Conservation (phyloP, 2,888 invertebrate species). For the Ennomos fuscantarius region DNA sequence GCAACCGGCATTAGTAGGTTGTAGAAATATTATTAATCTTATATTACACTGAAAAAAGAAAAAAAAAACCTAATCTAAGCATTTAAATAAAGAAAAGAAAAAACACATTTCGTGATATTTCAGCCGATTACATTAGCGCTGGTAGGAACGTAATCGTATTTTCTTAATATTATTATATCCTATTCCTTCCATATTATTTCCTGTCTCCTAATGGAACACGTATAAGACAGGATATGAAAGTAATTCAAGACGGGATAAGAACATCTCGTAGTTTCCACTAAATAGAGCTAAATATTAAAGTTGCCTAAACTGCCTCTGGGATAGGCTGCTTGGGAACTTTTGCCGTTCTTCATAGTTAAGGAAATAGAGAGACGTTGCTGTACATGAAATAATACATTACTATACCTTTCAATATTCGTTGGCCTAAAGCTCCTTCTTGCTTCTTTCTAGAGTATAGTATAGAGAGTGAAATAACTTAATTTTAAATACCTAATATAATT, state of each 20-base stretch:
- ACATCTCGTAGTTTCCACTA: slow-evolving; percentile 31
- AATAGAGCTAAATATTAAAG: slow-evolving; percentile 31
- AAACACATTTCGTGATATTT: slow-evolving; percentile 24
- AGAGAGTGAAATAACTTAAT: too few species aligned
- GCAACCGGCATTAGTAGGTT: too few species aligned
- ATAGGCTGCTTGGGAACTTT: slow-evolving; percentile 28
- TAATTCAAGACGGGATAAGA: slow-evolving; percentile 29
- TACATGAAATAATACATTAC: not conserved
- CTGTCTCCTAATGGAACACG: slow-evolving; percentile 30
- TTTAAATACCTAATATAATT: too few species aligned
- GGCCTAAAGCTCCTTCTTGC: too few species aligned
- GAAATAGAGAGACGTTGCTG: slow-evolving; percentile 18
- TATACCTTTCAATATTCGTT: too few species aligned
- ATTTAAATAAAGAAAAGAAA: slow-evolving; percentile 9
- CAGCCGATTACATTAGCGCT: slow-evolving; percentile 25
- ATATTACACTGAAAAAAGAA: not conserved
- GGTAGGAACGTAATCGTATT: slow-evolving; percentile 26
- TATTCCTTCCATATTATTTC: slow-evolving; percentile 29
- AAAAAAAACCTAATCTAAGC: not conserved
- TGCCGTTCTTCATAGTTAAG: slow-evolving; percentile 29
- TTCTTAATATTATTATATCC: slow-evolving; percentile 31
- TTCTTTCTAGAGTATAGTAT: too few species aligned
- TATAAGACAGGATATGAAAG: slow-evolving; percentile 33
- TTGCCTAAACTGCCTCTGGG: slow-evolving; percentile 19
- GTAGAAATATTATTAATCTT: too few species aligned